phyloP scores from a whole-genome alignment of 92 coral and sea anemone genomes.

The Umimayanthus chanpuru region DNA sequence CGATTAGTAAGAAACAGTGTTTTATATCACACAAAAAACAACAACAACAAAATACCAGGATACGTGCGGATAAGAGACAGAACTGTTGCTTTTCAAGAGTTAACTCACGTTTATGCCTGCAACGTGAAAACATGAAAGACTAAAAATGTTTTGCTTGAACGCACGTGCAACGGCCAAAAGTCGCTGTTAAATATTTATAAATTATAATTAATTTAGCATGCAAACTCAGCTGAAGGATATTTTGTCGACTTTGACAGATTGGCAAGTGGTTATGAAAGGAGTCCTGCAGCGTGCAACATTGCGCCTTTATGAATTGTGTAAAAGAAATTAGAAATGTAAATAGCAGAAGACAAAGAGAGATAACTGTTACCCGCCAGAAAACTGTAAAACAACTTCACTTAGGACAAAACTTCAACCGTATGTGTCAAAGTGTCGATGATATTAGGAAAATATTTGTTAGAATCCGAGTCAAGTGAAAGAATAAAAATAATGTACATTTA shows the following conservation, averaged over 20 bases:
- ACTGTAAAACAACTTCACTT: conserved; percentile 7
- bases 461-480: conserved; percentile 56
- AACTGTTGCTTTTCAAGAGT: conserved; percentile 16
- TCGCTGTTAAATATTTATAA: conserved; percentile 66
- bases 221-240: conserved; percentile 53
- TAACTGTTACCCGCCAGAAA: conserved; percentile 45
- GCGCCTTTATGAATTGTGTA: conserved; percentile 71
- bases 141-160: conserved; percentile 39
- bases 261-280: conserved; percentile 42
- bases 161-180: conserved; percentile 57
- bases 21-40: background rate
- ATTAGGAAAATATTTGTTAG: conserved; percentile 29
- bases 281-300: conserved; percentile 31
- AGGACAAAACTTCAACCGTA: conserved; percentile 45
- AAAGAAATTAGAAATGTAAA: conserved; percentile 77
- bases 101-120: background rate
- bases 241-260: conserved; percentile 52
- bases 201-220: conserved; percentile 64
- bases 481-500: conserved; percentile 56
- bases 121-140: conserved; percentile 31
- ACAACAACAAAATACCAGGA: background rate
- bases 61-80: background rate
- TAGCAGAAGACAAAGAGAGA: conserved; percentile 52
- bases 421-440: conserved; percentile 44
- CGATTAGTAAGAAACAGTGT: background rate